These are phyloP conservation scores for Lasioglossum albipes DNA, from an alignment of 1,140 invertebrate genomes.

Conservation along the genomic window DNA sequence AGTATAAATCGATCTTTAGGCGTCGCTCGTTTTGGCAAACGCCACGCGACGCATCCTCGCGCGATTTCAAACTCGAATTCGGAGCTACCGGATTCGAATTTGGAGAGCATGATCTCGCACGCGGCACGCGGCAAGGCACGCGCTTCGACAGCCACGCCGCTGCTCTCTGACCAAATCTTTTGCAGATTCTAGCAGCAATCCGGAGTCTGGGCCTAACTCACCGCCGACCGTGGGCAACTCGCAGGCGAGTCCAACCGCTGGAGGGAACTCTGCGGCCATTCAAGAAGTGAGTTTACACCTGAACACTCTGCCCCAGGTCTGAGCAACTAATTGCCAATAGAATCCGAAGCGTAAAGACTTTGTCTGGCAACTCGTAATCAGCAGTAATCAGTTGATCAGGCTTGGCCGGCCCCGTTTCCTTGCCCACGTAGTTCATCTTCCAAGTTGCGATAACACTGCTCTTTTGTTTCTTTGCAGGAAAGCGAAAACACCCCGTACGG, in stretches of 20 bases:
- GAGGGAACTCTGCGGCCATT: conserved; percentile 83
- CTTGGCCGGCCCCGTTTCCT: too few species aligned
- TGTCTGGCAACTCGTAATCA: too few species aligned
- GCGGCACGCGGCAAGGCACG: neutral
- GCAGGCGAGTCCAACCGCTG: conserved; percentile 82
- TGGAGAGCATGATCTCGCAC: neutral
- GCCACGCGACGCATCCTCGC: too few species aligned
- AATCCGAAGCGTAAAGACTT: too few species aligned
- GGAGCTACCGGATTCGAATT: neutral
- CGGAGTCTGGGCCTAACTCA: conserved; percentile 91
- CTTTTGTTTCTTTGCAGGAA: conserved; percentile 73
- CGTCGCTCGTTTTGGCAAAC: too few species aligned
- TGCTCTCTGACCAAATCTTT: conserved; percentile 47
- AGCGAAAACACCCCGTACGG: conserved; percentile 81
- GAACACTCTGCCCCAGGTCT: too few species aligned
- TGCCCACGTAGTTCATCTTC: too few species aligned
- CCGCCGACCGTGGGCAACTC: conserved; percentile 84
- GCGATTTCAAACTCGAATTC: too few species aligned
- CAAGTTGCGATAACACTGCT: neutral
- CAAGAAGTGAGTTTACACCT: conserved; percentile 81
- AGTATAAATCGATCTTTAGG: too few species aligned
- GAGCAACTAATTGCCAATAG: too few species aligned
- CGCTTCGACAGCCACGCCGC: neutral
- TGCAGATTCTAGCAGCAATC: conserved; percentile 85
- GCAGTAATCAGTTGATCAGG: too few species aligned